phyloP scores from a whole-genome alignment of 2,888 invertebrate species.

The Epistrophe eligans region DNA sequence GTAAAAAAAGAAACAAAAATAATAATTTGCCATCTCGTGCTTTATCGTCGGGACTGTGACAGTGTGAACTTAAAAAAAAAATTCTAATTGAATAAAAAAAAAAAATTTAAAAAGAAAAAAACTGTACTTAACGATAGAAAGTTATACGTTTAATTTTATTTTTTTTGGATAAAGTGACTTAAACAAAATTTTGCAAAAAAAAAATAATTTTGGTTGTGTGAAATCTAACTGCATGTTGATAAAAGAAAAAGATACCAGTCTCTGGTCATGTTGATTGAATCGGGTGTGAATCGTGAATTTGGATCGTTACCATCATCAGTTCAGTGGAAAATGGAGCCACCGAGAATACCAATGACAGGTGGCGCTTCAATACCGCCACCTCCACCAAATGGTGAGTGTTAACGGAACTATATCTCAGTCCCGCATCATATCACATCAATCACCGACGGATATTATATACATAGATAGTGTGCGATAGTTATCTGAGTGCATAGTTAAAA shows the following conservation, averaged over 20 bases:
- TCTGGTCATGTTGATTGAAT: conserved; percentile 86
- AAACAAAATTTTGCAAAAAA: conserved; percentile 17
- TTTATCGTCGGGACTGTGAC: conserved; percentile 67
- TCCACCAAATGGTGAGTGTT: conserved; percentile 81
- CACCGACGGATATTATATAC: conserved; percentile 54
- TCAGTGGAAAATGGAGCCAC: conserved; percentile 84
- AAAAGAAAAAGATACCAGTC: conserved; percentile 62
- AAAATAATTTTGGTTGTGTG: conserved; percentile 22
- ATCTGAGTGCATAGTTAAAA: background rate
- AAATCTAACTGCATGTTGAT: conserved; percentile 72
- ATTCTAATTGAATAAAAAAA: conserved; percentile 20
- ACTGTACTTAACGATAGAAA: conserved; percentile 30
- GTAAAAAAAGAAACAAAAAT: conserved; percentile 46
- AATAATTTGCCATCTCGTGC: conserved; percentile 42
- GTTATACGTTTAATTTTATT: conserved; percentile 34
- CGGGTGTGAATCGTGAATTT: conserved; percentile 84
- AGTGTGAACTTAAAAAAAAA: conserved; percentile 30
- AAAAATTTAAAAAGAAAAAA: conserved; percentile 13
- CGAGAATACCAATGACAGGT: conserved; percentile 80
- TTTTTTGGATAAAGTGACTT: conserved; percentile 51
- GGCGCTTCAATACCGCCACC: conserved; percentile 79
- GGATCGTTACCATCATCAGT: conserved; percentile 83
- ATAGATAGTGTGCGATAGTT: background rate
- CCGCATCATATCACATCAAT: conserved; percentile 6
- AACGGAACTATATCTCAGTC: background rate